Conservation (phyloP, 1,140 invertebrate species). For the Psix sp. region DNA sequence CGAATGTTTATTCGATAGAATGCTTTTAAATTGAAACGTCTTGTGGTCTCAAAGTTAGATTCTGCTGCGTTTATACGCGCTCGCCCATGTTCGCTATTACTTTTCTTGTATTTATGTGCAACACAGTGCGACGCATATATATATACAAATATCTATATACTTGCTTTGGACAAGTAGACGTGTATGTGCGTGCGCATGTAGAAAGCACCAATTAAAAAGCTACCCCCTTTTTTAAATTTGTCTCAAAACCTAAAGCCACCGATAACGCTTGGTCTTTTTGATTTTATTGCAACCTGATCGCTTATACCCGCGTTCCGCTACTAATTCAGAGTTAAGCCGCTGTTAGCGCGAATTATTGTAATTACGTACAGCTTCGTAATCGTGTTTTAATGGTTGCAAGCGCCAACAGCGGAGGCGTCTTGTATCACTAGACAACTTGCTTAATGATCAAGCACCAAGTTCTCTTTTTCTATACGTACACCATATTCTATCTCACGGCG, state of each 20-base stretch:
- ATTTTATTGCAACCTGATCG: conserved; percentile 45
- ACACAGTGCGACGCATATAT: conserved; percentile 42
- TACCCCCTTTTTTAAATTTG: too few relatives aligned
- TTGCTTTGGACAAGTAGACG: conserved; percentile 35
- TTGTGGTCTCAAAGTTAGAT: conserved; percentile 45
- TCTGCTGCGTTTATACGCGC: conserved; percentile 47
- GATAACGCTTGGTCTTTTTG: conserved; percentile 44
- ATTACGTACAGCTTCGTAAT: conserved; percentile 49
- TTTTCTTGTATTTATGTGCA: conserved; percentile 54
- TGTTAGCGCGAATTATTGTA: conserved; percentile 54
- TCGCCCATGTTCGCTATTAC: conserved; percentile 52
- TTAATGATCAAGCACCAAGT: conserved; percentile 28
- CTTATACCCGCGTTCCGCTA: conserved; percentile 49
- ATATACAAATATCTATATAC: too few relatives aligned
- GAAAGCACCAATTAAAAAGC: too few relatives aligned
- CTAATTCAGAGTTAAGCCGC: conserved; percentile 51
- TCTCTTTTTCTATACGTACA: conserved; percentile 6
- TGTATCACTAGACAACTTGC: conserved; percentile 39
- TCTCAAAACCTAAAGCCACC: conserved; percentile 17
- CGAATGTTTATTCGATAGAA: conserved; percentile 66
- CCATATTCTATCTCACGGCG: conserved; percentile 24
- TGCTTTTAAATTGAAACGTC: conserved; percentile 69
- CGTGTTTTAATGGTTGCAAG: conserved; percentile 46
- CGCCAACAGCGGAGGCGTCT: conserved; percentile 50
- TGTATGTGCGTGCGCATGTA: conserved; percentile 10